phyloP scores from a whole-genome alignment of 2,888 invertebrate genomes.

The Aporophyla lueneburgensis region DNA sequence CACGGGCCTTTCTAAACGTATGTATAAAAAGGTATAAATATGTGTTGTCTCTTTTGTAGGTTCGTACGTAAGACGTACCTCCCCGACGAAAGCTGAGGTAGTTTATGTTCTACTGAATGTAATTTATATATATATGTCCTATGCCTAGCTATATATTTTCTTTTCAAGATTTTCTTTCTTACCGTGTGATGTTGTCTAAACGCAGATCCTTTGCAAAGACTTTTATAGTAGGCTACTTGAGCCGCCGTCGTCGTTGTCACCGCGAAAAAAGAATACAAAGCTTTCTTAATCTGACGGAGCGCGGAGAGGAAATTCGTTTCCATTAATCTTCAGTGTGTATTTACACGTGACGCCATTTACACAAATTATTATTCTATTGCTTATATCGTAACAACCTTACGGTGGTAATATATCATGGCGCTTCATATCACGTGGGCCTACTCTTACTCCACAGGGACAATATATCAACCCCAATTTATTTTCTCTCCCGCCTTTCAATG shows the following conservation, averaged over 20 bases:
- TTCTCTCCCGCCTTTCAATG: slow-evolving; percentile 81
- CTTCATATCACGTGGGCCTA: slow-evolving; percentile 78
- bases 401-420: slow-evolving; percentile 78
- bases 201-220: slow-evolving; percentile 17
- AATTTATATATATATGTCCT: slow-evolving; percentile 16
- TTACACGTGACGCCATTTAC: slow-evolving; percentile 52
- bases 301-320: slow-evolving; percentile 36
- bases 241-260: slow-evolving; percentile 15
- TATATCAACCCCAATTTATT: slow-evolving; percentile 86
- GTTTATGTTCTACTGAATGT: slow-evolving; percentile 24
- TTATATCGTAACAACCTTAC: slow-evolving; percentile 56
- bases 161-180: slow-evolving; percentile 33
- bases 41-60: slow-evolving; percentile 50
- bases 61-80: not conserved
- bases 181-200: slow-evolving; percentile 7
- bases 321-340: slow-evolving; percentile 49
- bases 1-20: slow-evolving; percentile 70
- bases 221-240: slow-evolving; percentile 24
- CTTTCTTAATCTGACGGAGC: slow-evolving; percentile 39
- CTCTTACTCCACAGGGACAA: slow-evolving; percentile 77
- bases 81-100: not conserved
- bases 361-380: slow-evolving; percentile 63
- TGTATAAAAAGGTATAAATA: slow-evolving; percentile 56
- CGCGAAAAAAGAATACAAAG: slow-evolving; percentile 45
- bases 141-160: not conserved